Conservation (phyloP, 37 sponge, comb jelly and placozoan genomes). For the Bolinopsis microptera region DNA sequence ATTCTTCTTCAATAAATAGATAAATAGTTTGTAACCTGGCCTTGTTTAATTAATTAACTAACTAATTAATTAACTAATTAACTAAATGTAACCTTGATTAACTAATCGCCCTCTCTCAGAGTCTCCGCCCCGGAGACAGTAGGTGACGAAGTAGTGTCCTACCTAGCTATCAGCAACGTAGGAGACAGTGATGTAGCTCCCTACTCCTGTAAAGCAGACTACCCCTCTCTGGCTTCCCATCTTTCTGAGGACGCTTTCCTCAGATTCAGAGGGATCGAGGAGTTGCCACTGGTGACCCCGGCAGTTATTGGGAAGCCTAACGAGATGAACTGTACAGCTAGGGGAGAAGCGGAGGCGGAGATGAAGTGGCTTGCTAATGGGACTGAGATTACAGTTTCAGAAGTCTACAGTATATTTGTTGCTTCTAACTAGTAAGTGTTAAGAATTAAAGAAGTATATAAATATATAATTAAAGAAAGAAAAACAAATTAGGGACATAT, state of each 20-base stretch:
- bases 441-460: not conserved
- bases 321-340: conserved; percentile 45
- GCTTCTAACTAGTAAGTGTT: conserved; percentile 65
- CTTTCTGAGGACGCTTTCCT: conserved; percentile 27
- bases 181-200: conserved; percentile 31
- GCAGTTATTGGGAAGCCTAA: not conserved
- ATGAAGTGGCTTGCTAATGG: conserved; percentile 54
- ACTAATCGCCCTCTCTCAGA: too few relatives aligned
- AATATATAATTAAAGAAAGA: too few relatives aligned
- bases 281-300: not conserved
- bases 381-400: not conserved
- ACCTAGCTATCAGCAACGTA: conserved; percentile 5
- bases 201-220: conserved; percentile 28
- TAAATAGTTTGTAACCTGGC: too few relatives aligned
- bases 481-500: too few relatives aligned
- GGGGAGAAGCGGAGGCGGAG: conserved; percentile 49
- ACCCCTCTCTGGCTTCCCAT: conserved; percentile 5
- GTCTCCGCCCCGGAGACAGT: not conserved
- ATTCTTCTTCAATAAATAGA: too few relatives aligned
- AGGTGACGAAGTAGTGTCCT: not conserved
- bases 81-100: too few relatives aligned
- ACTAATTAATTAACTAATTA: too few relatives aligned
- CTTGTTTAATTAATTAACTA: too few relatives aligned
- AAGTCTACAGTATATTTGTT: not conserved
- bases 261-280: conserved; percentile 58